Base-by-base conservation (phyloP, 2,888 invertebrate genomes). In the Zaprionus bogoriensis region DNA sequence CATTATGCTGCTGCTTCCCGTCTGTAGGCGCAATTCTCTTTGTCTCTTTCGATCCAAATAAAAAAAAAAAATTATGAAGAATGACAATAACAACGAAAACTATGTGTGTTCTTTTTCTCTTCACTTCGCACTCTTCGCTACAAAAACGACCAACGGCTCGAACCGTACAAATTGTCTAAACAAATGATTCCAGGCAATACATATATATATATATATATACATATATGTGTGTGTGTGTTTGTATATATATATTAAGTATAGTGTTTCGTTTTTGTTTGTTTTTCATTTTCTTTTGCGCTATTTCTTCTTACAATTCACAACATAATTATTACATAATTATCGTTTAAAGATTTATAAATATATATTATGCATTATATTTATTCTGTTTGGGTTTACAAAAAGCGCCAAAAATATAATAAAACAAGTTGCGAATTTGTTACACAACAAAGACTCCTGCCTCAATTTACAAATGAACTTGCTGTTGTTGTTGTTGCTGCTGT, bases 301-400 rank as follows among this genome's bases (percentile, higher is more conserved):
- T 81, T 64, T 66, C 27, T n/a, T 54, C 64, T 73, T 68, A 71
- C 69, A 64, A 53, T 45, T 79, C 72, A 80, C 78, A 79, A 79
- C 72, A 77, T 77, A 84, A 79, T 81, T 81, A 72, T 72, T 81
- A 62, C 47, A 71, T 77, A 77, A 81, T 75, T 75, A 75, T 74
- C 38, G 69, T 58, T 69, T 68, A 73, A 48, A 63, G 20, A 27
- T 36, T 30, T 42, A 22, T 19, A 41, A 12, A 17, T 47, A 2
- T 38, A 45, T 52, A 17, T 19, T 46, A 51, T 57, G 28, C 51
- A 39, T 54, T 54, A 61, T 54, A 68, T 61, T 39, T 71, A 46
- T 60, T 61, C 32, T 71, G 42, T 60, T 51, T 39, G 55, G 51
- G 48, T 55, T 28, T 39, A 39, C 28, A 32, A 68, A 61, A 76